Conservation (phyloP, 2,113 vertebrate genomes). For the Spizaetus ornatus region DNA sequence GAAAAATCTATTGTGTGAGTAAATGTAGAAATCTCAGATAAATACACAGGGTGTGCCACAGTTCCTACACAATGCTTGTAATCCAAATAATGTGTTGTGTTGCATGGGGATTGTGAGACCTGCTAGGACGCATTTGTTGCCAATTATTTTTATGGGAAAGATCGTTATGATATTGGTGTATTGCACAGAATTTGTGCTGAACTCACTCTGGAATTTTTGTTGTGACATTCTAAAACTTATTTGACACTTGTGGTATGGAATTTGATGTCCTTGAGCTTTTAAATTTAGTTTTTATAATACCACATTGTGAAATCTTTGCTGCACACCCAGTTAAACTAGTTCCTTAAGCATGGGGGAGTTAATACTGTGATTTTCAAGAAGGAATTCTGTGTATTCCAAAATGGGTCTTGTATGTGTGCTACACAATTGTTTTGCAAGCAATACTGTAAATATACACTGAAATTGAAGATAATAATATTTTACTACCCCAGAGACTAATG, state of each 20-base stretch:
- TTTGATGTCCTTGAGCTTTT: neutral
- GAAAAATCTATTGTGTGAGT: neutral
- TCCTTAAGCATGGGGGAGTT: neutral
- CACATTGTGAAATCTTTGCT: neutral
- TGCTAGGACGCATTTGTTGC: neutral
- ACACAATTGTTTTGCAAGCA: neutral
- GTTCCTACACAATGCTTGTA: neutral
- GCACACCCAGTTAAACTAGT: neutral
- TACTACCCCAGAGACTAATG: neutral
- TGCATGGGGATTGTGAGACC: neutral
- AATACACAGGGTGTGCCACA: neutral
- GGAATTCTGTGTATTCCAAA: neutral
- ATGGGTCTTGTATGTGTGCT: neutral
- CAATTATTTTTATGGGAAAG: conserved; percentile 6
- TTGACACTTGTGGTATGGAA: neutral
- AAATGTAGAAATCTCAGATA: neutral
- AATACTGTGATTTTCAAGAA: neutral
- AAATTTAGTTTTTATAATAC: neutral
- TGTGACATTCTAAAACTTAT: conserved; percentile 1
- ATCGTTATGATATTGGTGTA: neutral
- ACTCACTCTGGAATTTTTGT: neutral
- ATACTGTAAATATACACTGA: neutral
- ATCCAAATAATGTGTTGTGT: neutral
- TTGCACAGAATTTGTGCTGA: neutral
- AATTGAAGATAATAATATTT: conserved; percentile 14